phyloP scores from a whole-genome alignment of 2,113 vertebrate genomes.

The Barnardius zonarius region DNA sequence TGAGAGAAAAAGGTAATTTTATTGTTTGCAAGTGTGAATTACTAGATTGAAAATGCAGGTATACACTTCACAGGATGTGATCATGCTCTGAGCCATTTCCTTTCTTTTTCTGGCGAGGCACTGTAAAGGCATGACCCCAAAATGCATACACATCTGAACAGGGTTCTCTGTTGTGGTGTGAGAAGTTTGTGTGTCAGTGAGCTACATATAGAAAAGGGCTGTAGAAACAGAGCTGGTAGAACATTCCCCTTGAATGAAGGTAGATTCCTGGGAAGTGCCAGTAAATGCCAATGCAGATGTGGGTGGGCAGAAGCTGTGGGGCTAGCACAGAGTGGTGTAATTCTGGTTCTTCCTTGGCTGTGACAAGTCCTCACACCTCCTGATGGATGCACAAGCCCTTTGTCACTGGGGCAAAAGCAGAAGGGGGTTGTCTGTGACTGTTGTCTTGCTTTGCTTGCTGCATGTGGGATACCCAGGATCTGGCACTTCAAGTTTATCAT shows the following conservation, averaged over 20 bases:
- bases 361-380: background rate
- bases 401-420: background rate
- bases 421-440: background rate
- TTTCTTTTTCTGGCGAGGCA: background rate
- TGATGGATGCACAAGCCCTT: background rate
- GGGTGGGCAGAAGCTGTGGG: background rate
- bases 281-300: fast-evolving
- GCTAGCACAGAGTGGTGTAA: fast-evolving
- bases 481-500: background rate
- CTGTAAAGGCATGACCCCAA: background rate
- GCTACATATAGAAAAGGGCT: background rate
- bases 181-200: background rate
- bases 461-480: background rate
- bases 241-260: background rate
- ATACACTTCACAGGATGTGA: background rate
- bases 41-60: constrained; percentile 11
- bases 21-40: constrained; percentile 34
- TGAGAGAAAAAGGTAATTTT: constrained; percentile 3
- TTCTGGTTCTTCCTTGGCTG: background rate
- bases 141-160: background rate
- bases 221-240: background rate
- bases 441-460: background rate
- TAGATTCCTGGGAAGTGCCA: background rate
- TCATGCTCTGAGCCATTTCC: background rate
- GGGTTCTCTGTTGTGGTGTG: background rate